phyloP scores from a whole-genome alignment of 2,888 invertebrate genomes.

The Terebella lapidaria region DNA sequence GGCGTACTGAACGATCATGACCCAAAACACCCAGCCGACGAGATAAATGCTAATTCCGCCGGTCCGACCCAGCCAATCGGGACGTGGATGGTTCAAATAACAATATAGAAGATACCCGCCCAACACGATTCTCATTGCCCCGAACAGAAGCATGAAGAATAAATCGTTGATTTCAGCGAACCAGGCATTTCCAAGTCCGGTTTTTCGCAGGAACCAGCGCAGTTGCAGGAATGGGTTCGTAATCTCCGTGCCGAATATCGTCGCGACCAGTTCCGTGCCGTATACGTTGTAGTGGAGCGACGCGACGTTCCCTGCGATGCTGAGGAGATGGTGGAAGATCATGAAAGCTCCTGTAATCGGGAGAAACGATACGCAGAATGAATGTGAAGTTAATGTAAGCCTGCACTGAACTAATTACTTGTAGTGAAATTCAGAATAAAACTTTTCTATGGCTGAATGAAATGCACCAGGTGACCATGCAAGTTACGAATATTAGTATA shows the following conservation, averaged over 20 bases:
- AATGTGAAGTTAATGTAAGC: background rate
- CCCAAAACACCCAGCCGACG: slow-evolving; percentile 46
- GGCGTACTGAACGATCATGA: slow-evolving; percentile 42
- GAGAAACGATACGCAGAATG: background rate
- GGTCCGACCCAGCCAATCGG: slow-evolving; percentile 35
- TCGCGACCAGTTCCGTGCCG: slow-evolving; percentile 49
- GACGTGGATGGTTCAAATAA: slow-evolving; percentile 36
- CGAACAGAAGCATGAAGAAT: slow-evolving; percentile 44
- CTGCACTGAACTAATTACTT: background rate
- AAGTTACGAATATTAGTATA: background rate
- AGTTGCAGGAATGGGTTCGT: slow-evolving; percentile 50
- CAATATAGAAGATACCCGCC: slow-evolving; percentile 37
- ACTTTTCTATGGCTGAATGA: background rate
- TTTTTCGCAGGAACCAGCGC: slow-evolving; percentile 41
- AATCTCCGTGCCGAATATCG: slow-evolving; percentile 46
- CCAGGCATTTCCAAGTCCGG: slow-evolving; percentile 30
- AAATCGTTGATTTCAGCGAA: slow-evolving; percentile 39
- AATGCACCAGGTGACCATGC: background rate
- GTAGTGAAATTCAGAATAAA: too few relatives aligned
- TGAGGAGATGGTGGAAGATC: slow-evolving; percentile 47
- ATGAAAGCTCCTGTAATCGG: slow-evolving; percentile 39
- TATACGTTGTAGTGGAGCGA: slow-evolving; percentile 33
- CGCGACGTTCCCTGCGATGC: slow-evolving; percentile 37
- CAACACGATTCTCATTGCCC: slow-evolving; percentile 37
- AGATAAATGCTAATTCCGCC: slow-evolving; percentile 43